phyloP scores from a whole-genome alignment of 2,797 vertebrate species.

The Muraenolepis orangiensis region DNA sequence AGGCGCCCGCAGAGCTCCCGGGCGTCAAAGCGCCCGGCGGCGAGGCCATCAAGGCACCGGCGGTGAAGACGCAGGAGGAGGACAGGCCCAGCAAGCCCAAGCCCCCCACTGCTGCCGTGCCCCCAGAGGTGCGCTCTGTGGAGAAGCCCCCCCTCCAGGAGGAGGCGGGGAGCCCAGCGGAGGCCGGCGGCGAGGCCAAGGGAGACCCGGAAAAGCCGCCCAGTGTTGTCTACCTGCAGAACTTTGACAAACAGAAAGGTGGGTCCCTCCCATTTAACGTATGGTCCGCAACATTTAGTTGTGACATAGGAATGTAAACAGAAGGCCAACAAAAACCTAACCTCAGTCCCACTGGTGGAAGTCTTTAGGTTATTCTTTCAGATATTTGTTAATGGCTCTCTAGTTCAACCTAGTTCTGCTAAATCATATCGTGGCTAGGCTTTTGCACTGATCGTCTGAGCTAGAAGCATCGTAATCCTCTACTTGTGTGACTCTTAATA shows the following conservation, averaged over 20 bases:
- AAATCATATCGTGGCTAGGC: not conserved
- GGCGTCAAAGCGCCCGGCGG: conserved; percentile 45
- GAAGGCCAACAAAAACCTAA: not conserved
- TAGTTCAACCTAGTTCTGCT: not conserved
- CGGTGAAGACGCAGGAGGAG: conserved; percentile 57
- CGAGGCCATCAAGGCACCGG: conserved; percentile 58
- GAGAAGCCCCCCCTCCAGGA: conserved; percentile 67
- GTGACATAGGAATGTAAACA: not conserved
- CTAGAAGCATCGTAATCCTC: not conserved
- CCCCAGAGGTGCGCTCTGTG: conserved; percentile 57
- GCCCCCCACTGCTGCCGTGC: conserved; percentile 68
- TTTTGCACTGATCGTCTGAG: not conserved
- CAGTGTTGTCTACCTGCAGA: conserved; percentile 57
- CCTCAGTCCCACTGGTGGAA: not conserved
- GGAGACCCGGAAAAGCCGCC: conserved; percentile 56
- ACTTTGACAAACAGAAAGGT: conserved; percentile 91
- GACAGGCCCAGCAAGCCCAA: conserved; percentile 65
- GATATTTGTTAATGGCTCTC: not conserved
- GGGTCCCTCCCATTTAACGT: conserved; percentile 41
- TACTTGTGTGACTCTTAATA: conserved; percentile 18
- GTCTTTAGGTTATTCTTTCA: not conserved
- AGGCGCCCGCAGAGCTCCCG: conserved; percentile 47
- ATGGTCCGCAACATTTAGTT: not conserved
- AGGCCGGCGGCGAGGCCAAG: conserved; percentile 59
- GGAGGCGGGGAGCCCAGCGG: conserved; percentile 49